Conservation (phyloP, 2,888 invertebrate species). For the Agonopterix subpropinquella region DNA sequence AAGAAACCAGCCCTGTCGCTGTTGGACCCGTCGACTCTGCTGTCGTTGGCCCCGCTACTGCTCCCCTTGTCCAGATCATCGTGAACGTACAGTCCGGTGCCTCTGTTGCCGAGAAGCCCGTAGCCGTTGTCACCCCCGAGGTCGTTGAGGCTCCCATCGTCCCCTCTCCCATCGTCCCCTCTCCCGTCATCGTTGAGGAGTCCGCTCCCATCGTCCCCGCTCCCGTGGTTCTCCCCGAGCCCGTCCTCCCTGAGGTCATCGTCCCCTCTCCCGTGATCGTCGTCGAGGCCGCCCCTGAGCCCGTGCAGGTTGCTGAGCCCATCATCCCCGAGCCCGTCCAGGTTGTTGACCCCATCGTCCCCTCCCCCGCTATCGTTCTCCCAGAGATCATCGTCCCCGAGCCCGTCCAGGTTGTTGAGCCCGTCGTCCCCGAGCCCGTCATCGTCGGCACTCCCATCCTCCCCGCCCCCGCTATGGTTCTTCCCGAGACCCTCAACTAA, state of each 20-base stretch:
- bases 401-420: constrained; percentile 24
- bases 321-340: not conserved
- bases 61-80: constrained; percentile 11
- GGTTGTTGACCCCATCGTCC: not conserved
- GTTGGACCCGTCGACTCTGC: not conserved
- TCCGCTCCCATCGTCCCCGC: constrained; percentile 14
- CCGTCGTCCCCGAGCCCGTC: constrained; percentile 17
- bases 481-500: constrained; percentile 34
- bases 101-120: constrained; percentile 5
- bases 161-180: constrained; percentile 5
- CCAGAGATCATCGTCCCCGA: constrained; percentile 20
- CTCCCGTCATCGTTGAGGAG: constrained; percentile 13
- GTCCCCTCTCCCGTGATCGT: not conserved
- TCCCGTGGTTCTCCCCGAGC: constrained; percentile 11
- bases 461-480: constrained; percentile 20
- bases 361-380: constrained; percentile 15
- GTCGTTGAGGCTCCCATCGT: constrained; percentile 2
- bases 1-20: no score
- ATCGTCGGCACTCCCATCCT: constrained; percentile 9
- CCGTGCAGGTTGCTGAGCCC: constrained; percentile 2
- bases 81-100: constrained; percentile 7
- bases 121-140: constrained; percentile 5
- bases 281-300: constrained; percentile 8
- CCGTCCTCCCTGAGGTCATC: constrained; percentile 6
- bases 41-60: constrained; percentile 4